These are phyloP conservation scores for Cassiopea xamachana DNA, from an alignment of 30 jellyfish, hydroid and myxozoan genomes.

Conservation along the genomic window DNA sequence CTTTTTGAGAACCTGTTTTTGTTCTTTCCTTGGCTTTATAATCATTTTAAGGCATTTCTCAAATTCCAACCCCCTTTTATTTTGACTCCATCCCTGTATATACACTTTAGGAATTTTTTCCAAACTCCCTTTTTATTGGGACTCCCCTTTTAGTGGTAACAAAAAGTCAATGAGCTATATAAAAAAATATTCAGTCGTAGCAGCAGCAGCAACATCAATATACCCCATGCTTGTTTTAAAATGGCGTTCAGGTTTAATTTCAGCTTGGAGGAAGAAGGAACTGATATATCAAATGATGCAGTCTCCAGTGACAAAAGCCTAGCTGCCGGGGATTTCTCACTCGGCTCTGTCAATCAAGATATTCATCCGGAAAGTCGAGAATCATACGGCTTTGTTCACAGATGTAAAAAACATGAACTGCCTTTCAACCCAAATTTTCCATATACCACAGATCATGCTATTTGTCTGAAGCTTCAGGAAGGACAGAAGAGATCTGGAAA, in stretches of 20 bases:
- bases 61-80: too few relatives aligned
- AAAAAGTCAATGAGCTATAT: too few relatives aligned
- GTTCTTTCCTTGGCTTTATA: too few relatives aligned
- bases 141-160: too few relatives aligned
- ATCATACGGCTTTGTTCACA: background rate
- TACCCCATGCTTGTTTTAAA: too few relatives aligned
- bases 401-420: background rate
- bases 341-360: background rate
- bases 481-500: background rate
- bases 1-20: too few relatives aligned
- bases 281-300: background rate
- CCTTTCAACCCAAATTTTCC: background rate
- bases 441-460: background rate
- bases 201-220: too few relatives aligned
- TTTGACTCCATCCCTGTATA: too few relatives aligned
- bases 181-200: too few relatives aligned
- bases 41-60: too few relatives aligned
- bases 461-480: background rate
- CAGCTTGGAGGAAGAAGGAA: background rate
- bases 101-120: too few relatives aligned
- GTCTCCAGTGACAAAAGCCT: background rate
- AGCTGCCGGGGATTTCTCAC: background rate
- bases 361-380: background rate
- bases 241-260: conserved; percentile 36
- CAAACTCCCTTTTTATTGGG: too few relatives aligned